These are phyloP conservation scores for Anniella stebbinsi DNA, from an alignment of 2,797 vertebrate species.

Conservation along the genomic window DNA sequence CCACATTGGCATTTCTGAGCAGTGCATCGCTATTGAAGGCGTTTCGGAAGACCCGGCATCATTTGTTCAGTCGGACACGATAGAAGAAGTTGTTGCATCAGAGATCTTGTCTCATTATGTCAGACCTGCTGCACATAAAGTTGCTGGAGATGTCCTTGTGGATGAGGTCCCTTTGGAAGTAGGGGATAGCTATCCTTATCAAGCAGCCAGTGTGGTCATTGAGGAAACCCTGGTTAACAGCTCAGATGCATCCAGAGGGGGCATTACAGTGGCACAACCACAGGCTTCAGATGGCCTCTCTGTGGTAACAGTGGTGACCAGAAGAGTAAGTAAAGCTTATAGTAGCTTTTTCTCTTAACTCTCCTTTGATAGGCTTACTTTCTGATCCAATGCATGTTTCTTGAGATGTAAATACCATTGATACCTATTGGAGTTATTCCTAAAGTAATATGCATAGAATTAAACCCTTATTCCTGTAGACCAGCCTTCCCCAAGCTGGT, in stretches of 20 bases:
- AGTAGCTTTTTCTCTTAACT: background rate
- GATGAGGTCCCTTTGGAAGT: conserved; percentile 82
- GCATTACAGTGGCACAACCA: conserved; percentile 69
- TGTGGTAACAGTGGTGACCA: conserved; percentile 79
- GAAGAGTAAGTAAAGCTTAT: conserved; percentile 76
- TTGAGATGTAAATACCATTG: background rate
- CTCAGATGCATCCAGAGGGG: conserved; percentile 64
- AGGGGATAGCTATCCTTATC: conserved; percentile 77
- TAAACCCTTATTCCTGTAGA: background rate
- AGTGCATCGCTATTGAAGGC: conserved; percentile 82
- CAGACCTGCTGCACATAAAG: conserved; percentile 63
- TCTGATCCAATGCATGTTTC: background rate
- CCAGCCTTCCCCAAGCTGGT: background rate
- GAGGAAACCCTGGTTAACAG: conserved; percentile 79
- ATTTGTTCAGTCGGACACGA: conserved; percentile 69
- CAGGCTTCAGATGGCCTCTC: conserved; percentile 79
- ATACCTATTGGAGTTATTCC: background rate
- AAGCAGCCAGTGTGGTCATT: conserved; percentile 80
- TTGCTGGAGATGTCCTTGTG: conserved; percentile 77
- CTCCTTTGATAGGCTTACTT: background rate
- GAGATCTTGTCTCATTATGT: conserved; percentile 78
- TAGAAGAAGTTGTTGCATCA: conserved; percentile 76
- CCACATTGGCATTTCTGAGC: conserved; percentile 83
- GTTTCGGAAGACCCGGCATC: conserved; percentile 78
- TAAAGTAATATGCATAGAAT: background rate